These are phyloP conservation scores for Brachypteracias leptosomus DNA, from an alignment of 2,113 vertebrate species.

Conservation along the genomic window DNA sequence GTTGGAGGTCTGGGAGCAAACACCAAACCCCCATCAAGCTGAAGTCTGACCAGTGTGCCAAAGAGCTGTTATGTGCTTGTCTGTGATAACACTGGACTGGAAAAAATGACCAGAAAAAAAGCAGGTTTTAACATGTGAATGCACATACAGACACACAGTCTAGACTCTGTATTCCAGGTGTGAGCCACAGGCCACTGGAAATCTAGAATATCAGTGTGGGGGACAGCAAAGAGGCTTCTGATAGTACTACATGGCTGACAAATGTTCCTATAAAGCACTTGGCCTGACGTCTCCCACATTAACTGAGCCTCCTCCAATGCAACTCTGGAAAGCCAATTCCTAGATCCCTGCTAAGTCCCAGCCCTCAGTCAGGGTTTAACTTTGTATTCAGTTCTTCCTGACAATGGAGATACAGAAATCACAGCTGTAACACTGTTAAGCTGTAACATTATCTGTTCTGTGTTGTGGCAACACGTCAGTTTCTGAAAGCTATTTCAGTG, in stretches of 20 bases:
- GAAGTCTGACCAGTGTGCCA: not conserved
- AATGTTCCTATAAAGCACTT: not conserved
- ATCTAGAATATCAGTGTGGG: not conserved
- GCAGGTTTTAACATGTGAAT: not conserved
- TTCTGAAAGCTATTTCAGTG: slow-evolving; percentile 4
- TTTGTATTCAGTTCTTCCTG: not conserved
- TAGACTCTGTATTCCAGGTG: not conserved
- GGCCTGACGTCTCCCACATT: not conserved
- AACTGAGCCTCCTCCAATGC: not conserved
- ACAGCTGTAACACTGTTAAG: not conserved
- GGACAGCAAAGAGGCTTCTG: not conserved
- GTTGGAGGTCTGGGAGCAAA: not conserved
- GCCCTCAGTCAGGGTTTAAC: not conserved
- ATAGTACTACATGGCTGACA: not conserved
- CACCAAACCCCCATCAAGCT: not conserved
- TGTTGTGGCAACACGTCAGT: not conserved
- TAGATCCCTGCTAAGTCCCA: not conserved
- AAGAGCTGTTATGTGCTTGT: not conserved
- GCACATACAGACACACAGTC: not conserved
- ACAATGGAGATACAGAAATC: not conserved
- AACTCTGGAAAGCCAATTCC: not conserved
- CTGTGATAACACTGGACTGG: not conserved
- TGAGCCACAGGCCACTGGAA: not conserved
- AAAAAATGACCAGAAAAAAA: not conserved
- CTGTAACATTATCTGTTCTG: not conserved